Conservation (phyloP, 2,888 invertebrate genomes). For the Sinodicranocentrus sp. region DNA sequence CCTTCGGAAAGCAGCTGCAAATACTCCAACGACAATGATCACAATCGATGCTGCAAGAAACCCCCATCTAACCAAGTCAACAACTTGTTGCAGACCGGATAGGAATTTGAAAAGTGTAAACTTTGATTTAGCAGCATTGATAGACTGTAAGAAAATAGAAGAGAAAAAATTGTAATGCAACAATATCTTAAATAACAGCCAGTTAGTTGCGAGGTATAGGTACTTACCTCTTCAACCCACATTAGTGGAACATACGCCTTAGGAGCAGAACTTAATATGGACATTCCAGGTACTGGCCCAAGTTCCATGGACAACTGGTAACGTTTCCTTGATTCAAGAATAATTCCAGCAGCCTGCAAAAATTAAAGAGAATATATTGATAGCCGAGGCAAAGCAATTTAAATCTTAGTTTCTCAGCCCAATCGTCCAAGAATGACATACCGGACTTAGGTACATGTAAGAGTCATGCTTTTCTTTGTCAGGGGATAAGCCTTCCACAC, state of each 20-base stretch:
- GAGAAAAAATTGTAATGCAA: background rate
- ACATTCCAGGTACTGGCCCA: slow-evolving; percentile 67
- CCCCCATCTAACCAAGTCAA: slow-evolving; percentile 65
- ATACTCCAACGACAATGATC: slow-evolving; percentile 58
- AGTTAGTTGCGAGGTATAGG: no score
- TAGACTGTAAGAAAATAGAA: slow-evolving; percentile 35
- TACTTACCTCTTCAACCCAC: slow-evolving; percentile 76
- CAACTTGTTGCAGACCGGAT: slow-evolving; percentile 35
- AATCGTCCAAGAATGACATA: no score
- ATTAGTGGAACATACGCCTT: slow-evolving; percentile 72
- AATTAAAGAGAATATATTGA: background rate
- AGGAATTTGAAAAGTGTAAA: slow-evolving; percentile 64
- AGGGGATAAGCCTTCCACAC: slow-evolving; percentile 72
- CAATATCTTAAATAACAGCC: background rate
- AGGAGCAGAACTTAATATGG: slow-evolving; percentile 64
- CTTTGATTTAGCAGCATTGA: slow-evolving; percentile 44
- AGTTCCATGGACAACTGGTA: slow-evolving; percentile 73
- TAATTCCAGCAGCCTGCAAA: slow-evolving; percentile 72
- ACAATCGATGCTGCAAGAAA: slow-evolving; percentile 50
- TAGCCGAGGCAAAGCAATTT: no score
- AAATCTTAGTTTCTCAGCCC: no score
- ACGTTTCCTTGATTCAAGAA: slow-evolving; percentile 69
- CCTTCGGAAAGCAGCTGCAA: slow-evolving; percentile 59
- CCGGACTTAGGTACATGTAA: slow-evolving; percentile 71
- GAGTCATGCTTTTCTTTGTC: slow-evolving; percentile 70